phyloP scores from a whole-genome alignment of 2,797 vertebrate genomes.

The Amphiprion clarkii region DNA sequence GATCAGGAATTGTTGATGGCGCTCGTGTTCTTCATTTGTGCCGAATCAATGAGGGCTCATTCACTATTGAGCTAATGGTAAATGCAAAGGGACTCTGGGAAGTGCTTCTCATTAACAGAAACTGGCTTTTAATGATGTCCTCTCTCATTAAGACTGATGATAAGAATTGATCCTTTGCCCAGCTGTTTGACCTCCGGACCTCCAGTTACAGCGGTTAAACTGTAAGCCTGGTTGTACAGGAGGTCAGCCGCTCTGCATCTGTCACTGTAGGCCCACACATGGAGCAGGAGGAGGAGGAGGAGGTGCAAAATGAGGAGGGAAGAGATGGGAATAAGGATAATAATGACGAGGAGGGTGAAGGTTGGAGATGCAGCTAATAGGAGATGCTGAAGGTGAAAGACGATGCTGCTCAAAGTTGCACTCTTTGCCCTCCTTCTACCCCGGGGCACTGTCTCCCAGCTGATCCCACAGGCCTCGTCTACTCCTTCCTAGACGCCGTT shows the following conservation, averaged over 20 bases:
- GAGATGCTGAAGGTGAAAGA: conserved; percentile 42
- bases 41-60: conserved; percentile 71
- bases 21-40: conserved; percentile 32
- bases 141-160: conserved; percentile 75
- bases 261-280: conserved; percentile 56
- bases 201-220: conserved; percentile 62
- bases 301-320: conserved; percentile 4
- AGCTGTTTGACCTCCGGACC: conserved; percentile 70
- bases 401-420: conserved; percentile 46
- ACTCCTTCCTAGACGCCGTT: conserved; percentile 7
- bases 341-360: conserved; percentile 16
- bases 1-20: conserved; percentile 39
- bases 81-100: conserved; percentile 57
- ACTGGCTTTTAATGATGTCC: conserved; percentile 81
- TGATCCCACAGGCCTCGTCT: conserved; percentile 53
- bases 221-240: conserved; percentile 43
- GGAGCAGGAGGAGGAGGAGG: conserved; percentile 8
- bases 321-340: conserved; percentile 11
- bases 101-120: conserved; percentile 75
- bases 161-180: conserved; percentile 72
- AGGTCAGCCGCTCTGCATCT: conserved; percentile 45
- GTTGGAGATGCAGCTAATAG: conserved; percentile 5
- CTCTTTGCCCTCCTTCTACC: conserved; percentile 36
- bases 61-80: conserved; percentile 60
- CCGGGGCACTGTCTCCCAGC: conserved; percentile 61